Percentiles rank a stretch among this genome's conserved stretches.
Evolutionary conservation across 2,888 invertebrate genomes (phyloP).

Genomic region (Andrena dorsata): DNA sequence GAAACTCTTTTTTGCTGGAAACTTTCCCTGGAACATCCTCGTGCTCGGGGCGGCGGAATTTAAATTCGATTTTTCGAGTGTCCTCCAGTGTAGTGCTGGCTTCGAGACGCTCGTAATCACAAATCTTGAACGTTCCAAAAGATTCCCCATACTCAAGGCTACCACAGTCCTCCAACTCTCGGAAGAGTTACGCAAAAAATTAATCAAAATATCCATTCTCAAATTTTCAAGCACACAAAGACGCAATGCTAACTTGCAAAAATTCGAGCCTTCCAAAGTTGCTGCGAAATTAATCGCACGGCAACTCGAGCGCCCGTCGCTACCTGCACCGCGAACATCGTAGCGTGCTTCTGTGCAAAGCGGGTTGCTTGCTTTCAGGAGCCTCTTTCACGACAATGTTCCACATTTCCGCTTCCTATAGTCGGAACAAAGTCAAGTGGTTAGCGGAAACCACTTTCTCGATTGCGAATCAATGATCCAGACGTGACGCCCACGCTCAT

Average conservation of each 20-base stretch:
- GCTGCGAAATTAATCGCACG: not conserved
- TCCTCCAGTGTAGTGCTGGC: not conserved
- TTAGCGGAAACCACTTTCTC: not conserved
- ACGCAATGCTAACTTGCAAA: too few relatives aligned
- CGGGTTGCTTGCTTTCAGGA: constrained; percentile 41
- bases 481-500: too few relatives aligned
- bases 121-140: too few relatives aligned
- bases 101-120: not conserved
- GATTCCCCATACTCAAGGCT: too few relatives aligned
- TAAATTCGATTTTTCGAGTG: constrained; percentile 21
- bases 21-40: not conserved
- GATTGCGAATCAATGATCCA: not conserved
- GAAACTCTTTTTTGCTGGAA: not conserved
- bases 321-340: not conserved
- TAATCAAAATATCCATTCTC: too few relatives aligned
- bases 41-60: not conserved
- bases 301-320: not conserved
- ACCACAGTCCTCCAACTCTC: too few relatives aligned
- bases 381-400: constrained; percentile 12
- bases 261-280: too few relatives aligned
- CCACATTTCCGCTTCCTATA: not conserved
- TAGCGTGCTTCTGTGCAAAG: constrained; percentile 24
- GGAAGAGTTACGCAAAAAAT: too few relatives aligned
- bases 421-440: not conserved
- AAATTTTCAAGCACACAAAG: too few relatives aligned